Evolutionary conservation across 1,140 invertebrate species (phyloP).

Genomic region (Drosophila nikananu): DNA sequence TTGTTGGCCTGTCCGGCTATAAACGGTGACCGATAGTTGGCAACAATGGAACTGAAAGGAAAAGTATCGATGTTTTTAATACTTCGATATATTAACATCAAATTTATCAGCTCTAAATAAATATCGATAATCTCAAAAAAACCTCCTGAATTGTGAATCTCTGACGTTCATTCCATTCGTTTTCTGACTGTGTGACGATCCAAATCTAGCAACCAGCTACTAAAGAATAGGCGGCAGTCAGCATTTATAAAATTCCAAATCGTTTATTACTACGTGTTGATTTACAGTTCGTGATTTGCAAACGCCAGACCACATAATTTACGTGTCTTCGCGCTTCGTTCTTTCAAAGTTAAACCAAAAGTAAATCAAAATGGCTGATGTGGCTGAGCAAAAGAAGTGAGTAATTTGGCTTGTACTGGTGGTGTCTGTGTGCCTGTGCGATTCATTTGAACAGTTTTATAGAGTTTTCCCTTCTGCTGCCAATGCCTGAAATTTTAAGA

Average conservation of each 20-base stretch:
- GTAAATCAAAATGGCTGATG: conserved; percentile 84
- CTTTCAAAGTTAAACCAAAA: conserved; percentile 64
- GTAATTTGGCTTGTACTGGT: conserved; percentile 62
- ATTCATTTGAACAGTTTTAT: conserved; percentile 62
- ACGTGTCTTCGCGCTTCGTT: conserved; percentile 69
- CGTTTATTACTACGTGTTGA: conserved; percentile 41
- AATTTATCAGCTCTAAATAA: no score
- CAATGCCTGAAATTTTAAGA: conserved; percentile 47
- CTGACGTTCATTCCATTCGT: no score
- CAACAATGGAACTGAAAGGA: no score
- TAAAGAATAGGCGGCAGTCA: conserved; percentile 63
- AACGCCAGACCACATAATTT: conserved; percentile 23
- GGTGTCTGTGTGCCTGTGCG: conserved; percentile 34
- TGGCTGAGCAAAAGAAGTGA: conserved; percentile 84
- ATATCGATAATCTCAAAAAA: no score
- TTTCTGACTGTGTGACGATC: conserved; percentile 71
- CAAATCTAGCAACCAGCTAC: conserved; percentile 56
- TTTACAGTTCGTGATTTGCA: conserved; percentile 50
- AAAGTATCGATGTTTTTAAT: no score
- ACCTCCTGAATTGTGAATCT: no score
- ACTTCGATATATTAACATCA: no score
- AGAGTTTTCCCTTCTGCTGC: conserved; percentile 12
- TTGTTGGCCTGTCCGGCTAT: no score
- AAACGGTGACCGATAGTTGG: no score
- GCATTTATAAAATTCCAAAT: conserved; percentile 61